Conservation (phyloP, 2,113 vertebrate genomes). For the Caloenas nicobarica region DNA sequence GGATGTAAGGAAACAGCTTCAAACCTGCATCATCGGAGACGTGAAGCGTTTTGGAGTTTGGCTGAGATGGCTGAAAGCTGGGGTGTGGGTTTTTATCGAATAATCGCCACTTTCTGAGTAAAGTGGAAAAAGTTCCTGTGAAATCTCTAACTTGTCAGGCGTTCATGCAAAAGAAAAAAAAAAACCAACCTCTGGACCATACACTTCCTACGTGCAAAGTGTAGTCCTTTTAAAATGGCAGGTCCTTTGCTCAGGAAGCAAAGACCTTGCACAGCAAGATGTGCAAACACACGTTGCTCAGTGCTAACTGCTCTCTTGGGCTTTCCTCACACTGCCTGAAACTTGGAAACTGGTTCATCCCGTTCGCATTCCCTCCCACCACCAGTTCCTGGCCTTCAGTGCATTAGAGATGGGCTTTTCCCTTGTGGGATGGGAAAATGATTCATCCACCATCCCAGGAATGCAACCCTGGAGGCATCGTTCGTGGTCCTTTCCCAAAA, state of each 20-base stretch:
- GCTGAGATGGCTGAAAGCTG: not conserved
- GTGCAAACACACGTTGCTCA: not conserved
- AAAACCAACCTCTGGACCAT: not conserved
- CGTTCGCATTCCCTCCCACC: not conserved
- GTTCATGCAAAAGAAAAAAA: not conserved
- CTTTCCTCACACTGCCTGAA: not conserved
- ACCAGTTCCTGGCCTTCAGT: not conserved
- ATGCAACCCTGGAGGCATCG: not conserved
- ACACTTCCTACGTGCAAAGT: accelerated
- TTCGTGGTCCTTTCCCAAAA: not conserved
- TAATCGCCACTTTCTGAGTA: not conserved
- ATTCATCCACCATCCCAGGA: slow-evolving; percentile 29
- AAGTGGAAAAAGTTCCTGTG: not conserved
- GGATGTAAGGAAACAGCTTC: not conserved
- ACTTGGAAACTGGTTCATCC: slow-evolving; percentile 6
- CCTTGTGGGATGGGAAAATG: not conserved
- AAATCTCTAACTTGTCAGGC: not conserved
- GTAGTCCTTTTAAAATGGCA: accelerated
- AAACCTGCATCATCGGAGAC: not conserved
- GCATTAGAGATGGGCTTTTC: not conserved
- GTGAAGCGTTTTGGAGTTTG: not conserved
- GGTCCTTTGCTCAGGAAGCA: not conserved
- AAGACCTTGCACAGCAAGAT: not conserved
- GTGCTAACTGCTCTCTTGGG: not conserved
- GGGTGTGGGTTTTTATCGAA: not conserved